phyloP scores from a whole-genome alignment of 2,888 invertebrate species.

The Melanostoma mellinum region DNA sequence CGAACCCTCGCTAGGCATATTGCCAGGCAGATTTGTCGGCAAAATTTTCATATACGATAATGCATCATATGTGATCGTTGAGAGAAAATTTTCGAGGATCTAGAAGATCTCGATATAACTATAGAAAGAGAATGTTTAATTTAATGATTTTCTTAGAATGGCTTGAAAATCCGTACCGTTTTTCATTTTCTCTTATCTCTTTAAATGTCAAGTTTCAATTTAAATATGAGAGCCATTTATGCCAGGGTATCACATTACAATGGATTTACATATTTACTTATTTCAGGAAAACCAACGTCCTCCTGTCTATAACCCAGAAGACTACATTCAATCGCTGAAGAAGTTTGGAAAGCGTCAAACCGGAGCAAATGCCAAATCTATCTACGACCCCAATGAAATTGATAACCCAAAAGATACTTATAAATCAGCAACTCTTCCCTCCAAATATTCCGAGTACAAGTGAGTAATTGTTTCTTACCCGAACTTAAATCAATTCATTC shows the following conservation, averaged over 20 bases:
- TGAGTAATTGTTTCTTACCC: conserved; percentile 66
- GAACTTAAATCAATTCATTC: not conserved
- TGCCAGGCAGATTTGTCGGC: too few relatives aligned
- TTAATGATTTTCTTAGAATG: too few relatives aligned
- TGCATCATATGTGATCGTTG: too few relatives aligned
- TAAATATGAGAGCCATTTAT: too few relatives aligned
- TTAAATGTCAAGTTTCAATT: too few relatives aligned
- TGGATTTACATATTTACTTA: too few relatives aligned
- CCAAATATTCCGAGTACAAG: conserved; percentile 81
- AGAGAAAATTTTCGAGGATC: too few relatives aligned
- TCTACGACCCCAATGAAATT: conserved; percentile 79
- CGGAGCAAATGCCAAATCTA: conserved; percentile 78
- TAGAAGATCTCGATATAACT: too few relatives aligned
- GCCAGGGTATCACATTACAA: too few relatives aligned
- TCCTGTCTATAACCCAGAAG: conserved; percentile 95
- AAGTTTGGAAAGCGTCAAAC: conserved; percentile 86
- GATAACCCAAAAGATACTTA: conserved; percentile 77
- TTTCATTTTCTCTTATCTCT: not conserved
- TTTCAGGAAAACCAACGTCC: conserved; percentile 91
- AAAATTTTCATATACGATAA: too few relatives aligned
- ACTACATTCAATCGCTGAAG: conserved; percentile 90
- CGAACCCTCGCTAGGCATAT: too few relatives aligned
- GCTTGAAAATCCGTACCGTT: not conserved
- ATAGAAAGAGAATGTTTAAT: too few relatives aligned
- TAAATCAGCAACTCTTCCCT: conserved; percentile 79